Evolutionary conservation across 2,113 vertebrate genomes (phyloP), one percentile per base, ranked within the genome.

Genomic region (Alouatta palliata): DNA sequence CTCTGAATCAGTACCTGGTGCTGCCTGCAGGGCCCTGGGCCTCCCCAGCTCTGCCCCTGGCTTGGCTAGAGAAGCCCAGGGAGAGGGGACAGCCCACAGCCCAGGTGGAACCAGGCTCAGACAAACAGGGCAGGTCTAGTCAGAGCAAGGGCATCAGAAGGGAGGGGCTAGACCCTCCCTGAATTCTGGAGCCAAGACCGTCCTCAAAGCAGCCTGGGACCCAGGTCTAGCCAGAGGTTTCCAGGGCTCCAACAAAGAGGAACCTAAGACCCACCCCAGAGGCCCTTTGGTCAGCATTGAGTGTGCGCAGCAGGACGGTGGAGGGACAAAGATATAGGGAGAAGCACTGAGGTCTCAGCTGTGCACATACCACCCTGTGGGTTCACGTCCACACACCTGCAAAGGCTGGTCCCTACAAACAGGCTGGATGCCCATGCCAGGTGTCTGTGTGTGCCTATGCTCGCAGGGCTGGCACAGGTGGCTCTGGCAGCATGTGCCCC

Each of bases 401-500:
- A 52, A 52, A 52, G 52, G 52, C 52, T 1, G 16, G 52, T 52
- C 16, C 52, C 16, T 52, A 16, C 52, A 52, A 16, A 52, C 52
- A 52, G 52, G 52, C 52, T 52, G 16, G 52, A 17, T 52, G 10
- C 58, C 66, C 16, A 3, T 68, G 66, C 16, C 66, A 17, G 66
- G 45, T 0, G 0, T 19, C 30, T n/a, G 12, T 25, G 66, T 37
- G 20, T 91, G 43, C 20, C 6, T 2, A 10, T 43, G 35, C 12
- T 9, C 2, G 0, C n/a, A 17, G 25, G 73, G 79, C 30, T 8
- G 1, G 43, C 45, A 25, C 1, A 0, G 8, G 23, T 14, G 32
- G 17, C 8, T 80, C 68, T 32, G 3, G 75, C 58, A 66, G 54
- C 2, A 0, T 9, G 68, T 68, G 66, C 47, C 45, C 77, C 0